Evolutionary conservation across 2,113 vertebrate species (phyloP).

Genomic region (Osmerus eperlanus): DNA sequence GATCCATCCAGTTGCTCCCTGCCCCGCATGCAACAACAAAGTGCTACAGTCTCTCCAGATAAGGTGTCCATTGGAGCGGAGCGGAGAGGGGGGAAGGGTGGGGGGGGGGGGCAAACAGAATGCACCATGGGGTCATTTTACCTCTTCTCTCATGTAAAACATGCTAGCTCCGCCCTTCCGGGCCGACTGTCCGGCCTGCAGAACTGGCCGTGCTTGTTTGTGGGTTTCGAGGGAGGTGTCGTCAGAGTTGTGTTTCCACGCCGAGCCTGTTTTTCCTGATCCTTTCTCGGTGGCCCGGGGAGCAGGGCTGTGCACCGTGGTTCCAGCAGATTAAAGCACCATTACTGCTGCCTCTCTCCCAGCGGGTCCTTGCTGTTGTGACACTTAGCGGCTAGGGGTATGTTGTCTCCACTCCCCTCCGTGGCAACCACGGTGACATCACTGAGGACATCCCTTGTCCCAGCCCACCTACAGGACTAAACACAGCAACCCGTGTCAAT

Average conservation of each 20-base stretch:
- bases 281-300: slow-evolving; percentile 20
- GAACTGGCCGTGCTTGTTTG: slow-evolving; percentile 65
- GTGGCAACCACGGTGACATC: slow-evolving; percentile 6
- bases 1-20: neutral
- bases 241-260: slow-evolving; percentile 49
- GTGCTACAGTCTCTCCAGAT: too few species aligned
- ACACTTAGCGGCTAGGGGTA: neutral
- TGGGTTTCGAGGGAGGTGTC: slow-evolving; percentile 63
- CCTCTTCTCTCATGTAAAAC: slow-evolving; percentile 12
- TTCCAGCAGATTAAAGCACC: slow-evolving; percentile 20
- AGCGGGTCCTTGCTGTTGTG: slow-evolving; percentile 8
- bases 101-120: slow-evolving; percentile 23
- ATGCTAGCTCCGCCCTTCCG: slow-evolving; percentile 11
- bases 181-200: slow-evolving; percentile 13
- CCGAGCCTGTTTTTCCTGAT: slow-evolving; percentile 63
- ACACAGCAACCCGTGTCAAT: slow-evolving; percentile 31
- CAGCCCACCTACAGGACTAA: slow-evolving; percentile 16
- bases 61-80: neutral
- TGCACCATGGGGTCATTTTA: slow-evolving; percentile 21
- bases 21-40: too few species aligned
- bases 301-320: neutral
- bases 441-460: slow-evolving; percentile 30
- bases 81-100: neutral
- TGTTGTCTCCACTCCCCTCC: slow-evolving; percentile 4
- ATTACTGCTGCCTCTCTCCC: slow-evolving; percentile 3